Evolutionary conservation across 2,888 invertebrate species (phyloP), one percentile per base, ranked within the genome.

Genomic region (Agapostemon virescens): DNA sequence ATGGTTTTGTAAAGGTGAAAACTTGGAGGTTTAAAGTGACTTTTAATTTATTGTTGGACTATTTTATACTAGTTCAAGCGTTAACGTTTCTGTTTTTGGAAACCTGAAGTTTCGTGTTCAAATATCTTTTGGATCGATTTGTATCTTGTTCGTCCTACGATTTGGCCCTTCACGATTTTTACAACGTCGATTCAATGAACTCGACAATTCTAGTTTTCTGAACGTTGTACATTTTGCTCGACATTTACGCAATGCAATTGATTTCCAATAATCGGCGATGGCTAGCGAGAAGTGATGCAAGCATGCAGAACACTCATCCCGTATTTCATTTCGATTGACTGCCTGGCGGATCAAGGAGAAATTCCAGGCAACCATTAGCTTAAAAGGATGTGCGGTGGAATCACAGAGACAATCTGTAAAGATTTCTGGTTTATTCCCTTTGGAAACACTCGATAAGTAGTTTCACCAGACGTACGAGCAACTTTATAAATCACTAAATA

Each of bases 321-420:
- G 87, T 87, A 89, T 90, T 90, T 88, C 86, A 89, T 89, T 88
- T 85, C 83, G 81, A 58, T 71, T 63, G 73, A 69, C 82, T 83
- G 86, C 82, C 87, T 85, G 89, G 87, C 83, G 86, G 85, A 88
- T 87, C 82, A 79, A 87, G 76, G 73, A 63, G 64, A 38, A 42
- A 68, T 66, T 74, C 66, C 70, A 66, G 74, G 74, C 58, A 69
- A 42, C 49, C 52, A 23, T 36, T 20, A 36, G 70, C 55, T 58
- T 33, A 49, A 70, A 81, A 74, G 63, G 45, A 64, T 52, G 30
- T 33, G 45, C 42, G n/a, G 11, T 15, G n/a, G 9, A 49, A 71
- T 81, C 79, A 72, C 77, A 83, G 73, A 77, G 82, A 74, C 66
- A 33, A 66, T 40, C 49, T 74, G 45, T 76, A 70, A 80, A 69